phyloP scores from a whole-genome alignment of 2,797 vertebrate species.

The Cyclura pinguis region DNA sequence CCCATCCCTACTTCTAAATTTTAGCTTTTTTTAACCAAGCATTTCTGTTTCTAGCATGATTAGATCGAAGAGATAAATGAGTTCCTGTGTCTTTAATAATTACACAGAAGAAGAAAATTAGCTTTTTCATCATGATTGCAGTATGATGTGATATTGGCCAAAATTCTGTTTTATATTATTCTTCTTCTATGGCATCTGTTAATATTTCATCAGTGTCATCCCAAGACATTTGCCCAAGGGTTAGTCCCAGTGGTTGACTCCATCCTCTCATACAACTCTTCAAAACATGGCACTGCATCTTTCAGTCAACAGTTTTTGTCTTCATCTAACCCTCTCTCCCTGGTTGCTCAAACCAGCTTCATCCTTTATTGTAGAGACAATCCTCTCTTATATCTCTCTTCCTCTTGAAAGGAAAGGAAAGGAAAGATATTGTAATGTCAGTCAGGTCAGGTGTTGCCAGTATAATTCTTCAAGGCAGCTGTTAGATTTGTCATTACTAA shows the following conservation, averaged over 20 bases:
- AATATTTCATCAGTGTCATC: not conserved
- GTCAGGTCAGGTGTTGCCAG: not conserved
- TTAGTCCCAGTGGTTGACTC: not conserved
- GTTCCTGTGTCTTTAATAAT: not conserved
- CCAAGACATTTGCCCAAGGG: not conserved
- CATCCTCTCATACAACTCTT: not conserved
- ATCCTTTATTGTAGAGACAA: not conserved
- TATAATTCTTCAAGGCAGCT: not conserved
- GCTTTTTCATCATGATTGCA: not conserved
- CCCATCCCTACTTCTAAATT: not conserved
- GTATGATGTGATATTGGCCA: not conserved
- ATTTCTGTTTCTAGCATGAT: not conserved
- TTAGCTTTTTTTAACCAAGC: not conserved
- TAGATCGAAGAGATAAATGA: not conserved
- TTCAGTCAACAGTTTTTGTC: not conserved
- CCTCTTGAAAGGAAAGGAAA: not conserved
- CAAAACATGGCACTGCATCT: not conserved
- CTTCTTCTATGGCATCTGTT: not conserved
- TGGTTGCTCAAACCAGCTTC: not conserved
- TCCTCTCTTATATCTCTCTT: not conserved
- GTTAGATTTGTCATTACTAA: conserved; percentile 43
- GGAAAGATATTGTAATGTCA: not conserved
- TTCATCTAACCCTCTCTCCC: too few relatives aligned
- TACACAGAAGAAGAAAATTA: not conserved
- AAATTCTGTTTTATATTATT: not conserved